Evolutionary conservation across 2,113 vertebrate species (phyloP).

Genomic region (Machaerirhynchus nigripectus): DNA sequence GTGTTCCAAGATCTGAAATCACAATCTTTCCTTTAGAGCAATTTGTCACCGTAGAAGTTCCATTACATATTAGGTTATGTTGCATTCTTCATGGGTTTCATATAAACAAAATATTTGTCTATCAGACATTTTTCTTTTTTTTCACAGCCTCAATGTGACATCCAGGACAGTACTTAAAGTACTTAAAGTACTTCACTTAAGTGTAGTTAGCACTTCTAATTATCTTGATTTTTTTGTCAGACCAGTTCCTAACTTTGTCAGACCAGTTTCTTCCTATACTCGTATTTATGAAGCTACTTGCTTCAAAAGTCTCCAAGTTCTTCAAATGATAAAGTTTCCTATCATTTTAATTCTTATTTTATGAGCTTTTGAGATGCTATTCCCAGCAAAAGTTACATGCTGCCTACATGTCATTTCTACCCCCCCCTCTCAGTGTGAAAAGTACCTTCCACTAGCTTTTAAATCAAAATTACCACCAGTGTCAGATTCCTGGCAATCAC

Average conservation of each 20-base stretch:
- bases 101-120: background rate
- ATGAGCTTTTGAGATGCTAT: constrained; percentile 10
- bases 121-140: background rate
- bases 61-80: background rate
- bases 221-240: background rate
- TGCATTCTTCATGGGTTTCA: background rate
- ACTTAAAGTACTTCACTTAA: too few species aligned
- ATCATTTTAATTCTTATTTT: constrained; percentile 18
- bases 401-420: background rate
- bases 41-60: background rate
- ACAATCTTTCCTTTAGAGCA: background rate
- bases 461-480: constrained; percentile 40
- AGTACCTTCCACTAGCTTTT: constrained; percentile 23
- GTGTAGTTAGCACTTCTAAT: background rate
- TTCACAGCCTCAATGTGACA: background rate
- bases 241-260: background rate
- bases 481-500: constrained; percentile 27
- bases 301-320: background rate
- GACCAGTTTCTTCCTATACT: background rate
- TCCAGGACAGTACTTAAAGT: background rate
- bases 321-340: background rate
- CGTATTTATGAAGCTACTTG: background rate
- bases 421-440: background rate
- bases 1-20: background rate
- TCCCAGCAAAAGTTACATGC: background rate